Conservation (phyloP, 2,888 invertebrate genomes). For the Sesia bembeciformis region DNA sequence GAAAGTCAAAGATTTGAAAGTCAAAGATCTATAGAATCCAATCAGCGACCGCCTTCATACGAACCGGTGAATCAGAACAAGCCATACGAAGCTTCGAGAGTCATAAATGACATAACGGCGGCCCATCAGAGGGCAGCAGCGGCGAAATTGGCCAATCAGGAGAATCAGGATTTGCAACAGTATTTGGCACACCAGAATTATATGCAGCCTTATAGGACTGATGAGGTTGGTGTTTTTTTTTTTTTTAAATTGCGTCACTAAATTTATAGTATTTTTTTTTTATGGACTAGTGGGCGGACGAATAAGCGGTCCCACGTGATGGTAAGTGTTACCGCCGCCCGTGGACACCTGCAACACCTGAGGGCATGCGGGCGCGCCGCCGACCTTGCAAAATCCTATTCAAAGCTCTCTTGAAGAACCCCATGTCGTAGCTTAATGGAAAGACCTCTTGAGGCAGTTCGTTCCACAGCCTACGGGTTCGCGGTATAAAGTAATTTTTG, state of each 20-base stretch:
- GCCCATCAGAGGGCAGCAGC: slow-evolving; percentile 8
- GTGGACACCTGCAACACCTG: too few species aligned
- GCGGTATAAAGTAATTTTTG: too few species aligned
- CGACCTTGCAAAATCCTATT: too few species aligned
- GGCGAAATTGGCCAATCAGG: slow-evolving; percentile 20
- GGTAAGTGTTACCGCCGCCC: too few species aligned
- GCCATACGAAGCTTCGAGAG: not conserved
- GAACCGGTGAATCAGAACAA: slow-evolving; percentile 1
- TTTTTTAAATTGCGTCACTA: not conserved
- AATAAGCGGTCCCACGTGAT: too few species aligned
- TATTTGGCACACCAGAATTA: slow-evolving; percentile 24
- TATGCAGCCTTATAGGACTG: slow-evolving; percentile 27
- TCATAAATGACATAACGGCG: not conserved
- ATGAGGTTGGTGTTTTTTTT: slow-evolving; percentile 27
- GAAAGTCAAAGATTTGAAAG: not conserved
- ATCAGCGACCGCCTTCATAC: slow-evolving; percentile 7
- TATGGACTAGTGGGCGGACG: too few species aligned
- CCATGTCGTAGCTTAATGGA: too few species aligned
- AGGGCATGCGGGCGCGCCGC: too few species aligned
- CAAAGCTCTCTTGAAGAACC: too few species aligned
- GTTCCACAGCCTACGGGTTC: too few species aligned
- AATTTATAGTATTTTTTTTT: not conserved
- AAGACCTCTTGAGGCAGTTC: too few species aligned
- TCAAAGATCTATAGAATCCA: not conserved
- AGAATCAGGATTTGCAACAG: slow-evolving; percentile 22